phyloP scores from a whole-genome alignment of 2,113 vertebrate genomes.

The Nematolebias whitei region DNA sequence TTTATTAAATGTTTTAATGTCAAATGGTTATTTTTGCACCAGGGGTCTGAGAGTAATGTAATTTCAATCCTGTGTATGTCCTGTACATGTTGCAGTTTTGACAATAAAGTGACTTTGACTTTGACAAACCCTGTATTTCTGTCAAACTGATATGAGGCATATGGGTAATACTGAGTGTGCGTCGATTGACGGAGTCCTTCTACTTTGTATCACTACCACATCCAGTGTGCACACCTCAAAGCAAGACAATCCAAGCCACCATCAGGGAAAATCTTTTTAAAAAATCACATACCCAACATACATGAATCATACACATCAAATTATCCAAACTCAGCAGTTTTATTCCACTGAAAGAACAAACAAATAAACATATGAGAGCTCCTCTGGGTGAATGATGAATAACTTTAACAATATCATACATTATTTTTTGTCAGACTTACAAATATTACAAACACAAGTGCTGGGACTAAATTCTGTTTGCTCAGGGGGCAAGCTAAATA shows the following conservation, averaged over 20 bases:
- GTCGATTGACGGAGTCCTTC: conserved; percentile 25
- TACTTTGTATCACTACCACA: conserved; percentile 58
- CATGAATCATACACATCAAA: conserved; percentile 84
- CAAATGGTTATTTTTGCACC: too few species aligned
- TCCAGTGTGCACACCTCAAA: conserved; percentile 53
- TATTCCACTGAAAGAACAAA: conserved; percentile 69
- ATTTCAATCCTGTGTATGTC: too few species aligned
- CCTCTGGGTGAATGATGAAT: conserved; percentile 85
- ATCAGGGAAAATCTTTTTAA: conserved; percentile 39
- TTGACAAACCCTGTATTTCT: not conserved
- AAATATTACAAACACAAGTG: conserved; percentile 79
- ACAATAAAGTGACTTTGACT: too few species aligned
- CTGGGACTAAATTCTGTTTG: conserved; percentile 77
- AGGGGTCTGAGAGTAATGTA: too few species aligned
- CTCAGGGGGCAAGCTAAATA: conserved; percentile 73
- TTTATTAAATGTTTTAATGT: too few species aligned
- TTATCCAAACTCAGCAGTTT: conserved; percentile 86
- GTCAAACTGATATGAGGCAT: not conserved
- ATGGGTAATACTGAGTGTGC: conserved; percentile 24
- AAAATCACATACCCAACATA: conserved; percentile 71
- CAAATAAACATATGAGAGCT: conserved; percentile 67
- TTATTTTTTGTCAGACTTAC: conserved; percentile 82
- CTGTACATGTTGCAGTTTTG: too few species aligned
- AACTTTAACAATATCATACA: conserved; percentile 78
- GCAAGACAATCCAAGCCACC: conserved; percentile 56